Evolutionary conservation across 1,140 invertebrate species (phyloP), one percentile per base, ranked within the genome.

Genomic region (Samia ricini): DNA sequence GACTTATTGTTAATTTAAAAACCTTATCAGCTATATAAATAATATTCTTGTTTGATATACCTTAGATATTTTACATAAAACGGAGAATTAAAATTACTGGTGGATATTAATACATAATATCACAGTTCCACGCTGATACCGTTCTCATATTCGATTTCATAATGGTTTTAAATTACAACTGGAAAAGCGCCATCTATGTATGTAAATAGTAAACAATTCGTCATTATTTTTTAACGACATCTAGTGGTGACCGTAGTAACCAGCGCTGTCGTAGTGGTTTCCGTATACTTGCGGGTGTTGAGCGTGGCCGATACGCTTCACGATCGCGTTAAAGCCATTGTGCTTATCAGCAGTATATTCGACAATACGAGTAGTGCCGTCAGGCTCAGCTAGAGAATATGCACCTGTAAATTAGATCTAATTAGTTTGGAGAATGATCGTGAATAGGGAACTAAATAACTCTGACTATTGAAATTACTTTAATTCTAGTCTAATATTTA

Each of bases 321-420:
- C 91, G 10, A 91, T 81, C 42, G 91, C 91, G 69, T 92, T 91
- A 77, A 92, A 92, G 15, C 92, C 92, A 63, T 91, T 91, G 67
- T 76, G 69, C 42, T 90, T 88, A 68, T 90, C 92, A 29, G 91
- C 91, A 12, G 89, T 91, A 69, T 93, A 93, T 61, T 92, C 91
- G 0, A 93, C 92, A 49, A 91, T 91, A 56, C 92, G 85, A 52
- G 84, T 91, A 3, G 92, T 91, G 66, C 93, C 93, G 72, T 93
- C 93, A 24, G 93, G 83, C 66, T 93, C 92, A 20, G 92, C 83
- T 8, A 93, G 83, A 23, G 89, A 90, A 73, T 92, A 92, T n/a
- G 91, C 91, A 26, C 92, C 92, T 83, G 71, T 33, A 20, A 57
- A 20, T 7, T 42, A 7, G 10, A 33, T 26, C 42, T 60, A 54